Base-by-base conservation (phyloP, 2,797 vertebrate genomes). In the Gambusia yucatana region DNA sequence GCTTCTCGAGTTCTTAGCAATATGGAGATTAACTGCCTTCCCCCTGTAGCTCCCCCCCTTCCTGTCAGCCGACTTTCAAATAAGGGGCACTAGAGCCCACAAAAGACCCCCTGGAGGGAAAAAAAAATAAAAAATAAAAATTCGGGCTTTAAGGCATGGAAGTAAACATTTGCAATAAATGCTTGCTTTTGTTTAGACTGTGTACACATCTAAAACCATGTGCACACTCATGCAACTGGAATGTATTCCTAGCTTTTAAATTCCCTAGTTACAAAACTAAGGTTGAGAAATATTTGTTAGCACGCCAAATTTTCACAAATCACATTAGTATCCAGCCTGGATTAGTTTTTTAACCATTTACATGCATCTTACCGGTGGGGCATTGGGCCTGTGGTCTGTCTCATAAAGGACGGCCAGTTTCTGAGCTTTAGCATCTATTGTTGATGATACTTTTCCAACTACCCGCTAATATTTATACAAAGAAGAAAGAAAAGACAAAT, bases 371-470 rank as follows among this genome's bases (percentile, higher is more conserved):
- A 99, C 98, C 98, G 93, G 93, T 7, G 96, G 89, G 80, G 96
- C 89, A 93, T 94, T 96, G 86, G 97, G 97, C 89, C 97, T 97
- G 95, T 99, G 98, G 95, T 99, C 98, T 50, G 97, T 99, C 95
- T 97, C 96, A 89, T 99, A 99, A 7, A 99, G 96, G 96, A 97
- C 96, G 92, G 98, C 97, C 95, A 99, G 96, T 75, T 96, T 92
- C 93, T 98, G 97, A 78, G 98, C 98, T 93, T 97, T 97, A 90
- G 97, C 97, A 78, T 97, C 96, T 92, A 99, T 97, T 80, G 96
- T 93, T 75, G 93, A 93, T 0, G 98, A 99, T 1, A 99, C 98
- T 84, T 96, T 99, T 79, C 98, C 98, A 84, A 99, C 97, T 39
- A 97, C 98, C 84, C 94, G 96, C 98, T 99, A 95, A 92, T 4